Conservation (phyloP, 2,113 vertebrate species). For the Seriola rivoliana region DNA sequence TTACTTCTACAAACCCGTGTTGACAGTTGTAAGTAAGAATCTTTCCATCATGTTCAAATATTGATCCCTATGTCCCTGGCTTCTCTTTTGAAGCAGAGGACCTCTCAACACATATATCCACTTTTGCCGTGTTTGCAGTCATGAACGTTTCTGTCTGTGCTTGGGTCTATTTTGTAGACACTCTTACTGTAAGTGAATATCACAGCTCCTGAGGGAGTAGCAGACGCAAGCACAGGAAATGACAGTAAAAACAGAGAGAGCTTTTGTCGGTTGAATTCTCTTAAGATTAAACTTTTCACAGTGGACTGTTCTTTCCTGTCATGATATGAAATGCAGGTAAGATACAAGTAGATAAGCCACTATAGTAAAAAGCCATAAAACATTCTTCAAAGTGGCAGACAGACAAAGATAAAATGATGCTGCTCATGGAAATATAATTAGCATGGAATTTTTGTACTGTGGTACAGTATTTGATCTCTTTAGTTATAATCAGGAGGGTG, state of each 20-base stretch:
- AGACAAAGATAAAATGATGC: too few relatives aligned
- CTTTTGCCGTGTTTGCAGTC: conserved; percentile 19
- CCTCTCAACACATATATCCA: conserved; percentile 17
- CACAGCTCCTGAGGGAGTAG: neutral
- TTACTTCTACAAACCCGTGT: conserved; percentile 8
- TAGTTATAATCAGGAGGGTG: neutral
- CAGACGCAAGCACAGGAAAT: neutral
- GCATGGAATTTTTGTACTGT: neutral
- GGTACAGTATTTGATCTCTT: neutral
- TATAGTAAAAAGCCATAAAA: neutral
- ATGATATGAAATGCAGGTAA: neutral
- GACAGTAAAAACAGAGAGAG: neutral
- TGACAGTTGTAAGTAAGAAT: conserved; percentile 39
- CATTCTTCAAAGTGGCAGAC: neutral
- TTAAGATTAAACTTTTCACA: neutral
- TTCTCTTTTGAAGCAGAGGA: conserved; percentile 8
- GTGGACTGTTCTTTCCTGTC: neutral
- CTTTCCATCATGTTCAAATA: conserved; percentile 50
- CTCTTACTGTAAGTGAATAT: conserved; percentile 12
- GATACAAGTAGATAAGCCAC: neutral
- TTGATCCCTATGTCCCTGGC: conserved; percentile 31
- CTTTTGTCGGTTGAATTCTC: neutral
- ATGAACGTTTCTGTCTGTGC: neutral
- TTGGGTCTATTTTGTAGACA: neutral
- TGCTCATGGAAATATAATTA: neutral